Evolutionary conservation across 1,140 invertebrate species (phyloP).

Genomic region (Megalopta genalis): DNA sequence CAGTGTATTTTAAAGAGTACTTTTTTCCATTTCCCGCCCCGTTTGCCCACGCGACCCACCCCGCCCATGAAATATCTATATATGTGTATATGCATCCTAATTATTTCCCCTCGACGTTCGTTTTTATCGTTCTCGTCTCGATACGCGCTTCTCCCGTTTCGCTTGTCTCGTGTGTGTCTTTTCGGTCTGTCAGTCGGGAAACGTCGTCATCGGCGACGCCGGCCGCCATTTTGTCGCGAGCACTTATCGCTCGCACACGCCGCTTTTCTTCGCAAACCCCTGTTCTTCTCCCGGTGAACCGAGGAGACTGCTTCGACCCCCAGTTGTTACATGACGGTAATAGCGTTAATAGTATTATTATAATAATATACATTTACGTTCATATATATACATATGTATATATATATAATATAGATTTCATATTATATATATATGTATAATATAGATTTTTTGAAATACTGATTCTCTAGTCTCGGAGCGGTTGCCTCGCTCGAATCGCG

Average conservation of each 20-base stretch:
- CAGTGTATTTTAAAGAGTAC: background rate
- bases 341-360: conserved; percentile 55
- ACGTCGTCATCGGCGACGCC: background rate
- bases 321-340: conserved; percentile 50
- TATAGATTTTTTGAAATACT: conserved; percentile 74
- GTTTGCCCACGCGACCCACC: background rate
- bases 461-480: conserved; percentile 72
- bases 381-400: conserved; percentile 51
- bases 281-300: conserved; percentile 3
- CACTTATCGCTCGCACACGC: background rate
- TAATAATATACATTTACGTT: conserved; percentile 58
- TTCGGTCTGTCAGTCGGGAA: conserved; percentile 43
- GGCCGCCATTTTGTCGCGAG: background rate
- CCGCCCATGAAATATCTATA: conserved; percentile 8
- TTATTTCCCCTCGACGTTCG: background rate
- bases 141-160: too few species aligned
- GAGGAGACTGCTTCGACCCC: conserved; percentile 23
- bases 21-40: conserved; percentile 33
- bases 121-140: conserved; percentile 6
- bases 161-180: conserved; percentile 24
- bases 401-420: conserved; percentile 59
- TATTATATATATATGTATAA: conserved; percentile 34
- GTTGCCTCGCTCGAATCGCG: conserved; percentile 70
- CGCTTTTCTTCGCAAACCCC: background rate
- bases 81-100: background rate